Evolutionary conservation across 2,888 invertebrate genomes (phyloP).

Genomic region (Himalopsyche kuldschensis): DNA sequence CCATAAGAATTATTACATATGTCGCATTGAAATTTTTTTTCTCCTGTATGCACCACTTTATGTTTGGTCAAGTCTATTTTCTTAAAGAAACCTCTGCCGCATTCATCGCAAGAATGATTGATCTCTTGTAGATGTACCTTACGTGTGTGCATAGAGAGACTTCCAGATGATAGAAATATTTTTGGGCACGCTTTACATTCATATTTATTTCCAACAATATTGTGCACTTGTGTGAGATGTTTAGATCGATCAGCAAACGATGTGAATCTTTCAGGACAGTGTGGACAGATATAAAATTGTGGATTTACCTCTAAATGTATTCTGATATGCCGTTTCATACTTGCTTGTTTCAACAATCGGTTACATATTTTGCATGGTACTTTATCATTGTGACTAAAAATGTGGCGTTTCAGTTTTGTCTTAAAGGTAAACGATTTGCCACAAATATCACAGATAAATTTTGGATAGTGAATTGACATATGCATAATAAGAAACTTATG

Average conservation of each 20-base stretch:
- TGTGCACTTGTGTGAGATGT: background rate
- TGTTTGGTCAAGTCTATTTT: slow-evolving; percentile 61
- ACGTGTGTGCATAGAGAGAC: slow-evolving; percentile 52
- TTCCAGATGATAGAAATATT: slow-evolving; percentile 54
- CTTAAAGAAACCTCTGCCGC: slow-evolving; percentile 58
- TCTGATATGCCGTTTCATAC: background rate
- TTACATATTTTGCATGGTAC: background rate
- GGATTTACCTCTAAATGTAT: background rate
- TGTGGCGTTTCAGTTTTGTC: background rate
- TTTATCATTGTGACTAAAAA: background rate
- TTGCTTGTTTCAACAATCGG: background rate
- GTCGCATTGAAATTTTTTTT: slow-evolving; percentile 56
- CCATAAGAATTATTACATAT: slow-evolving; percentile 58
- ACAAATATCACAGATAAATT: slow-evolving; percentile 22
- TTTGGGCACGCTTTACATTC: slow-evolving; percentile 55
- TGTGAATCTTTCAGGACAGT: background rate
- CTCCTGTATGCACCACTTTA: slow-evolving; percentile 60
- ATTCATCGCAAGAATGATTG: slow-evolving; percentile 58
- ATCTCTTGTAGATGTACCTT: slow-evolving; percentile 55
- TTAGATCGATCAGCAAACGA: background rate
- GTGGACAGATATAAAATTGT: background rate
- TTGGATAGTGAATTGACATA: slow-evolving; percentile 48
- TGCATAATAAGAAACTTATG: slow-evolving; percentile 51
- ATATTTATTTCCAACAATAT: background rate
- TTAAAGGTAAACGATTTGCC: slow-evolving; percentile 23